Conservation (phyloP, 2,888 invertebrate species). For the Stomorhina lunata region DNA sequence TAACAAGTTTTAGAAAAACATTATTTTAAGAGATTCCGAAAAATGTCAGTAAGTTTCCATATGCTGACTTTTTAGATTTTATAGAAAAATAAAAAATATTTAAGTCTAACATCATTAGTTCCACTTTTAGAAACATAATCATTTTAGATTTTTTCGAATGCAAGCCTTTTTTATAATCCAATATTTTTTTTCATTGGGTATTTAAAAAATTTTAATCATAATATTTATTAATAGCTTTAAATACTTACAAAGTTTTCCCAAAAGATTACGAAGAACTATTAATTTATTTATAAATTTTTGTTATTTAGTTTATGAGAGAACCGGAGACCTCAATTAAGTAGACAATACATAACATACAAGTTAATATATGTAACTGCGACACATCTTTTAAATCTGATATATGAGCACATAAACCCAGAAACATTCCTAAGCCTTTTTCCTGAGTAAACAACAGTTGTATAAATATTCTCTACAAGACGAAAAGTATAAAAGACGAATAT, state of each 20-base stretch:
- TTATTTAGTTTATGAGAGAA: neutral
- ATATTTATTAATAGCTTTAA: conserved; percentile 41
- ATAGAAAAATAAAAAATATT: too few relatives aligned
- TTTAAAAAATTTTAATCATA: conserved; percentile 37
- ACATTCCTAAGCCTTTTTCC: neutral
- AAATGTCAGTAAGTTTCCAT: too few relatives aligned
- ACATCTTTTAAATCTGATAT: conserved; percentile 30
- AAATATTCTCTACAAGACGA: neutral
- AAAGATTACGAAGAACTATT: conserved; percentile 23
- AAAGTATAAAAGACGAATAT: neutral
- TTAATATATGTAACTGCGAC: conserved; percentile 23
- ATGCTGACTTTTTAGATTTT: too few relatives aligned
- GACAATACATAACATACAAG: neutral
- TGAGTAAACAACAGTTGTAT: neutral
- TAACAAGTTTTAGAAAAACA: too few relatives aligned
- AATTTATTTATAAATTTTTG: conserved; percentile 28
- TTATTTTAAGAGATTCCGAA: too few relatives aligned
- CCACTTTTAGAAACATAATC: too few relatives aligned
- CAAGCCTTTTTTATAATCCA: too few relatives aligned
- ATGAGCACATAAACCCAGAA: neutral
- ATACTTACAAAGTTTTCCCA: neutral
- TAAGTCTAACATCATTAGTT: too few relatives aligned
- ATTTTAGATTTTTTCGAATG: too few relatives aligned
- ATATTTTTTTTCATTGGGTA: too few relatives aligned
- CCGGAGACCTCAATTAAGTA: conserved; percentile 5